Conservation (phyloP, 2,113 vertebrate genomes). For the Bolborhynchus lineola region DNA sequence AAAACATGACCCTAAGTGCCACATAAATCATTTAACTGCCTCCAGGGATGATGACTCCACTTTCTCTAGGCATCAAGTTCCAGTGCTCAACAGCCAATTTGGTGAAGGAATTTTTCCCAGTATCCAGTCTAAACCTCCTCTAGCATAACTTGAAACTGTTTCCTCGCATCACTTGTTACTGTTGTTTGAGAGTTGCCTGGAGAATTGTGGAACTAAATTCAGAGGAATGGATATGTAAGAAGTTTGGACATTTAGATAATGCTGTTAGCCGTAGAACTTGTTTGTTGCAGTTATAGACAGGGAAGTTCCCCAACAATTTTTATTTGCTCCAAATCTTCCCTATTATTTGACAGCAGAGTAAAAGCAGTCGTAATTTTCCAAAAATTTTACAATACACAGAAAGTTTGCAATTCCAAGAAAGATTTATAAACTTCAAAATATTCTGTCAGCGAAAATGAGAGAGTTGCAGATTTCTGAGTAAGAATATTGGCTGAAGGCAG, state of each 20-base stretch:
- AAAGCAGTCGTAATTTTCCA: background rate
- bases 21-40: accelerated
- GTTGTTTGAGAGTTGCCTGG: background rate
- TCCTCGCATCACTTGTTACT: background rate
- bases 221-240: background rate
- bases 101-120: background rate
- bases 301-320: background rate
- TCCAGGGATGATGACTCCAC: background rate
- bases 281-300: background rate
- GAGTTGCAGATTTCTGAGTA: background rate
- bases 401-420: background rate
- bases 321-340: background rate
- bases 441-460: background rate
- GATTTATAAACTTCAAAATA: background rate
- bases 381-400: background rate
- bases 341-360: background rate
- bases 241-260: background rate
- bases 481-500: background rate
- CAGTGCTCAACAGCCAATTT: background rate
- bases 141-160: background rate
- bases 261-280: background rate
- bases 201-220: background rate
- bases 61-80: background rate
- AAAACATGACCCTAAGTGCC: background rate
- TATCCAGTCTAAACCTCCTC: background rate